Evolutionary conservation across 2,888 invertebrate genomes (phyloP).

Genomic region (Campoletis raptor): DNA sequence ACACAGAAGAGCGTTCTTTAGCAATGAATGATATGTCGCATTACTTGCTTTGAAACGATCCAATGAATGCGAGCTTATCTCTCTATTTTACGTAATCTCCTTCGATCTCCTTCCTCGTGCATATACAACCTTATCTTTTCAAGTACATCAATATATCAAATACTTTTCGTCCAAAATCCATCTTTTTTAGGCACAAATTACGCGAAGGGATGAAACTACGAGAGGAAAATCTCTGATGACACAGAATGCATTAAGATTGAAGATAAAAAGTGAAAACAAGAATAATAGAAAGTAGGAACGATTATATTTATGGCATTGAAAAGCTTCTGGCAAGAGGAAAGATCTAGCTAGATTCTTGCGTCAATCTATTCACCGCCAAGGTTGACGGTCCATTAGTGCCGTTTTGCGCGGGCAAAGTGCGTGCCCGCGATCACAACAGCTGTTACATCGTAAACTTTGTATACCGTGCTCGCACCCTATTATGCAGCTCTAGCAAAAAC

Average conservation of each 20-base stretch:
- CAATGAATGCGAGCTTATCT: background rate
- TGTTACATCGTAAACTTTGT: constrained; percentile 78
- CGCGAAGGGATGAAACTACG: background rate
- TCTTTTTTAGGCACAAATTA: background rate
- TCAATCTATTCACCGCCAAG: constrained; percentile 52
- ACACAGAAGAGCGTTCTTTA: background rate
- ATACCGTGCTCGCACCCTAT: background rate
- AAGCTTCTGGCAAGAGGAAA: constrained; percentile 53
- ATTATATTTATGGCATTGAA: constrained; percentile 67
- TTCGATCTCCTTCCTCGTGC: background rate
- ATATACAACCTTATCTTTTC: background rate
- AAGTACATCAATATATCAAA: background rate
- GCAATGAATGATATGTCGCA: background rate
- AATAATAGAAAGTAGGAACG: constrained; percentile 20
- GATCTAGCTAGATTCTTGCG: constrained; percentile 29
- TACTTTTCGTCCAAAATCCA: background rate
- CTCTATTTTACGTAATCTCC: background rate
- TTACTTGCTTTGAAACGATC: background rate
- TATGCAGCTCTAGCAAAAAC: constrained; percentile 32
- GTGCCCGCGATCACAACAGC: constrained; percentile 75
- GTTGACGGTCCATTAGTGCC: constrained; percentile 80
- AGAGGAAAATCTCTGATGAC: background rate
- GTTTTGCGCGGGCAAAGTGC: constrained; percentile 79
- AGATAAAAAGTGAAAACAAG: constrained; percentile 32
- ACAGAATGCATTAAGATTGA: background rate